Evolutionary conservation across 2,113 vertebrate species (phyloP), one percentile per base, ranked within the genome.

Genomic region (Lanius ludovicianus): DNA sequence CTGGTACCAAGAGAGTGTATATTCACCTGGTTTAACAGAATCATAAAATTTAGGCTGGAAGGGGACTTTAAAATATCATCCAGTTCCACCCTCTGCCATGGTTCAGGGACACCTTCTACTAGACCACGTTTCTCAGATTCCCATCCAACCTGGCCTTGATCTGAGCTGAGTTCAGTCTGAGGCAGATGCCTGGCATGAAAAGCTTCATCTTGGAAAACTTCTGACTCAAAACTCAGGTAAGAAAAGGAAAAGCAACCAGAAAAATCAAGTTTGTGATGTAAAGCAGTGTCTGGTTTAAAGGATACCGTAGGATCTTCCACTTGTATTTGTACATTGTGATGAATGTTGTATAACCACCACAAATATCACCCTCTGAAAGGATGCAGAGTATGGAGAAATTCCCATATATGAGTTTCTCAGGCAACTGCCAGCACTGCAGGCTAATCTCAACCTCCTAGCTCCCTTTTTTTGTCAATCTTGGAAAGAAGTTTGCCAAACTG

Each of bases 231-330:
- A 25, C 52, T 73, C 28, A n/a, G 22, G 9, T 10, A 4, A 44
- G 39, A 78, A 81, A 78, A 4, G 31, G 35, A 15, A 47, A 60
- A 78, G 21, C 24, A 85, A 25, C 6, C 2, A 12, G 28, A 55
- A 35, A 5, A 90, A 75, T 8, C 37, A 56, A 44, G 4, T 18
- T n/a, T 2, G 13, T 11, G 6, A 15, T 6, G 11, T 4, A 75
- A 75, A 62, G 6, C 31, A 60, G 15, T 3, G 30, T 14, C 11
- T 39, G 31, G 2, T 25, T 79, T 46, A 65, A 7, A 11, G 23
- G 19, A 33, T 2, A 12, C 1, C 13, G 1, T 13, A 14, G 6
- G 11, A 57, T 24, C 12, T 56, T 67, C 6, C 7, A 37, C 13
- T 57, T 42, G 7, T 11, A 56, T 60, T 56, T 49, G 28, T 41